phyloP scores from a whole-genome alignment of 2,888 invertebrate genomes.

The Aleiodes testaceus region DNA sequence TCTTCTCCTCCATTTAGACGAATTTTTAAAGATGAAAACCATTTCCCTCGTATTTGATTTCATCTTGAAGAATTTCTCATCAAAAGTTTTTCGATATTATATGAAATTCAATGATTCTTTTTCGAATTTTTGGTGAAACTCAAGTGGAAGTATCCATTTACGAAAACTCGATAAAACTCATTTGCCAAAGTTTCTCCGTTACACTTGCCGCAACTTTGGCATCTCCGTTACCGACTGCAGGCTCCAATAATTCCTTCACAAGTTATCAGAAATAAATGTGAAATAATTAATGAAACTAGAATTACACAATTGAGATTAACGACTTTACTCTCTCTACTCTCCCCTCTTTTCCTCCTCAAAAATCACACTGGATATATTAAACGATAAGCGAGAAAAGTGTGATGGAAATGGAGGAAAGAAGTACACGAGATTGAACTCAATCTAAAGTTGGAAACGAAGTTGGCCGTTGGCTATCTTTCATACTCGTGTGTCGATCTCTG shows the following conservation, averaged over 20 bases:
- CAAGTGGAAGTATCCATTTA: constrained; percentile 13
- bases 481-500: constrained; percentile 57
- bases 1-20: no score
- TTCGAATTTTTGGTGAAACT: background rate
- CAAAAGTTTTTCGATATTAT: constrained; percentile 6
- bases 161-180: constrained; percentile 49
- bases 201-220: constrained; percentile 4
- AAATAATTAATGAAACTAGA: constrained; percentile 25
- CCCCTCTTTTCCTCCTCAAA: constrained; percentile 35
- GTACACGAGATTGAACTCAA: constrained; percentile 62
- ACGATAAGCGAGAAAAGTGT: constrained; percentile 56
- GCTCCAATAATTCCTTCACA: constrained; percentile 39
- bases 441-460: constrained; percentile 65
- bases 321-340: constrained; percentile 42
- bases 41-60: constrained; percentile 1
- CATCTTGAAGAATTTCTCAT: constrained; percentile 2
- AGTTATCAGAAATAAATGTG: constrained; percentile 20
- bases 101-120: constrained; percentile 9
- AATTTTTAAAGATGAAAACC: background rate
- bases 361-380: constrained; percentile 56
- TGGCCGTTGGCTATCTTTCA: constrained; percentile 58
- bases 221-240: constrained; percentile 34
- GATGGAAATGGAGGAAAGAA: constrained; percentile 37
- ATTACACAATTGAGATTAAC: constrained; percentile 31
- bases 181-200: constrained; percentile 32